Percentiles rank a stretch among this genome's conserved stretches.
Evolutionary conservation across 2,113 vertebrate genomes (phyloP).

Genomic region (Entomyzon cyanotis): DNA sequence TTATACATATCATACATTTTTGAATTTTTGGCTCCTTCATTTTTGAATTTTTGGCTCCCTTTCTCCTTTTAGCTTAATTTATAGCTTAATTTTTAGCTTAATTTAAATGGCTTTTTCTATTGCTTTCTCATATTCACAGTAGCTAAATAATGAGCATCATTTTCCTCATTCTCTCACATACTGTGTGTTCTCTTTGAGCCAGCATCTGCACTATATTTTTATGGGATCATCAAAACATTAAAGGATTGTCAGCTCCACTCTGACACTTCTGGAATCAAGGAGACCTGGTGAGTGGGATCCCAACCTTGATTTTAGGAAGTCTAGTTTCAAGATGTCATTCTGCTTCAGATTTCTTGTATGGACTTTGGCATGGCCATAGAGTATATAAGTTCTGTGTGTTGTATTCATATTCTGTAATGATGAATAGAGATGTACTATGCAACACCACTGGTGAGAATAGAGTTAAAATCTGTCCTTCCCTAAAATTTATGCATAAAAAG

Average conservation of each 20-base stretch:
- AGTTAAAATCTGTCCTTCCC: background rate
- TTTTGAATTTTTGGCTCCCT: background rate
- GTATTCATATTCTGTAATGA: background rate
- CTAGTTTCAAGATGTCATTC: background rate
- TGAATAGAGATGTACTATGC: background rate
- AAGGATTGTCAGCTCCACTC: background rate
- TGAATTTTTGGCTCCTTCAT: background rate
- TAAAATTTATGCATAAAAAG: background rate
- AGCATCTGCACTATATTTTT: background rate
- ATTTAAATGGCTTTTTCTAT: background rate
- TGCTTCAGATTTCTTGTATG: background rate
- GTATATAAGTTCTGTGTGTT: background rate
- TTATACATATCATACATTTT: background rate
- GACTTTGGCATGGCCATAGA: background rate
- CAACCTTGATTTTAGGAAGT: background rate
- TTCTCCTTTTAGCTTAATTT: background rate
- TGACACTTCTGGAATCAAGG: background rate
- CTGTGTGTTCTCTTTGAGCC: background rate
- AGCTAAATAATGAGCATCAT: background rate
- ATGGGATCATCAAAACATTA: background rate
- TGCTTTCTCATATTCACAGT: background rate
- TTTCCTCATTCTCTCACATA: background rate
- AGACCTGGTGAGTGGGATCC: background rate
- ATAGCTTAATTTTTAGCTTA: background rate
- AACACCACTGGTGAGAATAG: background rate